Conservation (phyloP, 2,888 invertebrate genomes). For the Epiblema foenella region DNA sequence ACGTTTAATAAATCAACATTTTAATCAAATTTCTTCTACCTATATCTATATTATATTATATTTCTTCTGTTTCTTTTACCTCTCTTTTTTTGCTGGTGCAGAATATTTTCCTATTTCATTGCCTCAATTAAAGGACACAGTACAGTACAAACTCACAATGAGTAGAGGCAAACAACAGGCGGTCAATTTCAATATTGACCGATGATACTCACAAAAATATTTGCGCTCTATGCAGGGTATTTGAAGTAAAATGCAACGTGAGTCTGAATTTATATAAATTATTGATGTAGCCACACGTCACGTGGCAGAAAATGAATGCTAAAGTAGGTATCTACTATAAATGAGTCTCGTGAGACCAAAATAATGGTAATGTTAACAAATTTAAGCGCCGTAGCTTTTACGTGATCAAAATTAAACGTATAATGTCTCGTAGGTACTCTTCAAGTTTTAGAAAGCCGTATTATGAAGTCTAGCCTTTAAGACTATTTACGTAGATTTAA, state of each 20-base stretch:
- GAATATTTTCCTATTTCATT: conserved; percentile 8
- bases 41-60: too few species aligned
- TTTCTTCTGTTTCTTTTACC: too few species aligned
- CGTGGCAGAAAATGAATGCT: conserved; percentile 10
- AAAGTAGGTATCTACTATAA: neutral
- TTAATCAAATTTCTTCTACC: neutral
- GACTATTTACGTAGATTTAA: neutral
- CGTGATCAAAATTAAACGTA: neutral
- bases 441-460: neutral
- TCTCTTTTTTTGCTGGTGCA: neutral
- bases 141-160: too few species aligned
- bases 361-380: neutral
- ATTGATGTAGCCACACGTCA: conserved; percentile 11
- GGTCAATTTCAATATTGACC: conserved; percentile 28
- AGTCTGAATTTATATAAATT: conserved; percentile 34
- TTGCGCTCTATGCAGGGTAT: conserved; percentile 19
- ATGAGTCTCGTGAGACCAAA: neutral
- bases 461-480: neutral
- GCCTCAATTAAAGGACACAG: too few species aligned
- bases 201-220: conserved; percentile 11
- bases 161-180: too few species aligned
- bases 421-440: neutral
- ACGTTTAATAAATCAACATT: too few species aligned
- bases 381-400: conserved; percentile 4
- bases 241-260: conserved; percentile 36